Percentiles rank a stretch among this genome's conserved stretches.
Conservation (phyloP, 2,113 vertebrate genomes). For the Petroica traversi region DNA sequence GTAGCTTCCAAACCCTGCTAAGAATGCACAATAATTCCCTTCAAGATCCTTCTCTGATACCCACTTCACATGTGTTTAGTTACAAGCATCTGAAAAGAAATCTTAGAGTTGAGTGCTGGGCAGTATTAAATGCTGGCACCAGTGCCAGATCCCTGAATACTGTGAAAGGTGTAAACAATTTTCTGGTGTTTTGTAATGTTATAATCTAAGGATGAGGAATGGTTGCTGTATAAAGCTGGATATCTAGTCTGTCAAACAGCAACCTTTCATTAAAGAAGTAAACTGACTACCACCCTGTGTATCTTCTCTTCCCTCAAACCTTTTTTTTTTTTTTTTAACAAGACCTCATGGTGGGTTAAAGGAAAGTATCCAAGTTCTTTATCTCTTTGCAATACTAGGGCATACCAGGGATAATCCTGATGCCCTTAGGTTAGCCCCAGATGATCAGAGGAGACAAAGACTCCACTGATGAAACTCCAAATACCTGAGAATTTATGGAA, state of each 20-base stretch:
- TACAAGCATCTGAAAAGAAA: not conserved
- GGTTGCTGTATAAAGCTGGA: not conserved
- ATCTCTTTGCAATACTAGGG: not conserved
- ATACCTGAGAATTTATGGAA: not conserved
- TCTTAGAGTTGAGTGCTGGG: not conserved
- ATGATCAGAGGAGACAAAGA: not conserved
- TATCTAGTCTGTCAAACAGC: not conserved
- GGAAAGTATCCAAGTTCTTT: not conserved
- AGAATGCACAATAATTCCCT: not conserved
- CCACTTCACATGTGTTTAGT: not conserved
- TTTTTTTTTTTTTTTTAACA: not conserved
- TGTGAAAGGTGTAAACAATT: not conserved
- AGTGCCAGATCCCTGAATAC: not conserved
- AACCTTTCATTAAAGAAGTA: not conserved
- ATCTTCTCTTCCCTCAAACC: not conserved
- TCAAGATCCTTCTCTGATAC: not conserved
- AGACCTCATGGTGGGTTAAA: not conserved
- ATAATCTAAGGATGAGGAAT: no score
- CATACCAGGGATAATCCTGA: not conserved
- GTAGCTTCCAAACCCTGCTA: not conserved
- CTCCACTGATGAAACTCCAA: not conserved
- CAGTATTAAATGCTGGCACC: not conserved
- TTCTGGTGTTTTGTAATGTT: not conserved
- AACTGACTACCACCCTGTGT: not conserved
- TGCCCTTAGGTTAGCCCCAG: not conserved